Conservation (phyloP, 2,113 vertebrate genomes). For the Hippocampus comes region DNA sequence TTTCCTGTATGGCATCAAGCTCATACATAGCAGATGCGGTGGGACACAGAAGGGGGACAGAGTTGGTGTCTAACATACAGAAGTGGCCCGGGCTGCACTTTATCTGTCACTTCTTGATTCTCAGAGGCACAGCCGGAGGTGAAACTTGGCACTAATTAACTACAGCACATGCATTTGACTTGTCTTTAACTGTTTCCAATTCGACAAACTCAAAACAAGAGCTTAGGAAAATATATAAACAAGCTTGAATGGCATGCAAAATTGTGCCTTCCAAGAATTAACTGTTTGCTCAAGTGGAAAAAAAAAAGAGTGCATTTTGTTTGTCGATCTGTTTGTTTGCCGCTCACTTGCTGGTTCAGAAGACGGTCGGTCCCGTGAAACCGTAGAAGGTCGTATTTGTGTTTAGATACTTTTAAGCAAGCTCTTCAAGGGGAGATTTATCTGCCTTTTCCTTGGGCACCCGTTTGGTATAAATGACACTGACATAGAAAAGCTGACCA, state of each 20-base stretch:
- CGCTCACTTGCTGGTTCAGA: not conserved
- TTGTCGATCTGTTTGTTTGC: not conserved
- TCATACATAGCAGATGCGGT: slow-evolving; percentile 74
- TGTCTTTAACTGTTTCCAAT: slow-evolving; percentile 16
- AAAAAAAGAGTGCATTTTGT: not conserved
- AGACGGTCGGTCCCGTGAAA: not conserved
- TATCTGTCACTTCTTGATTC: slow-evolving; percentile 45
- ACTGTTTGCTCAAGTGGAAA: not conserved
- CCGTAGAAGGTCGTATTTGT: not conserved
- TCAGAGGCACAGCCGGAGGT: slow-evolving; percentile 57
- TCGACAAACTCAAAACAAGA: not conserved
- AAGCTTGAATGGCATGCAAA: not conserved
- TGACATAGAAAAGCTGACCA: not conserved
- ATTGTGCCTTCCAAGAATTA: not conserved
- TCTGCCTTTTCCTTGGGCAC: not conserved
- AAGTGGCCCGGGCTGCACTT: slow-evolving; percentile 42
- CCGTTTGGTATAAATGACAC: not conserved
- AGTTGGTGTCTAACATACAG: slow-evolving; percentile 46
- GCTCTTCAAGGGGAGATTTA: not conserved
- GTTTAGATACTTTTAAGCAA: not conserved
- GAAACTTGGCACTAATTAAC: slow-evolving; percentile 47
- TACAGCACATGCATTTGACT: slow-evolving; percentile 40
- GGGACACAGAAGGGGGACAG: slow-evolving; percentile 47
- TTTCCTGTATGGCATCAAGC: slow-evolving; percentile 70
- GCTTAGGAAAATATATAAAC: slow-evolving; percentile 3